Base-by-base conservation (phyloP, 2,888 invertebrate genomes). In the Habrosyne pyritoides region DNA sequence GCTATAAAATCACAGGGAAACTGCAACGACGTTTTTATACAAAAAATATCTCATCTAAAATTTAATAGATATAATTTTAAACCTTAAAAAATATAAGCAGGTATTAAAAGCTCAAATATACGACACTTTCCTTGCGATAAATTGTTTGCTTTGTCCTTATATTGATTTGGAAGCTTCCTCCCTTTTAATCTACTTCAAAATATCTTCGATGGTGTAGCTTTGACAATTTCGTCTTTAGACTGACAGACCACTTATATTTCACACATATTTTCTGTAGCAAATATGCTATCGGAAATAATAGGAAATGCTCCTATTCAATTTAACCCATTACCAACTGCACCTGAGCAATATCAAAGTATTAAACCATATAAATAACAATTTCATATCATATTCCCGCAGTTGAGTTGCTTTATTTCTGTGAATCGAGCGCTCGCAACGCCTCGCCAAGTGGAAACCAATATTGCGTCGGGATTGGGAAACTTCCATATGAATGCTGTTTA, bases 401-500 rank as follows among this genome's bases (percentile, higher is more conserved):
- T 33, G 57, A 63, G 63, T 60, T 46, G 54, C 73, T 77, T 69
- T 76, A 73, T 71, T 67, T 77, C 74, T 61, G 69, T 64, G 73
- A 65, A 61, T 59, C 42, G 42, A 42, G 42, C 63, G 64, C 53
- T 63, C 65, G 56, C 60, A 53, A 52, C 61, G 62, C 63, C 53
- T 61, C 65, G 53, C 60, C 61, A 61, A 75, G 62, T 75, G 57
- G 71, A 73, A 76, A 75, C 73, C 77, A 80, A 79, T 81, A 78
- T 77, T 67, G 70, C 70, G 64, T 66, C 66, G 65, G 63, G 63
- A 73, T 75, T 71, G 72, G 62, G 73, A 73, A 81, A 82, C 70
- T 81, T 80, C 57, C 67, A 65, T 73, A 72, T 72, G 66, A 69
- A 67, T 69, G 60, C 61, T 71, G 69, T 69, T 73, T 79, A 77